Evolutionary conservation across 2,797 vertebrate species (phyloP).

Genomic region (Sylvilagus floridanus): DNA sequence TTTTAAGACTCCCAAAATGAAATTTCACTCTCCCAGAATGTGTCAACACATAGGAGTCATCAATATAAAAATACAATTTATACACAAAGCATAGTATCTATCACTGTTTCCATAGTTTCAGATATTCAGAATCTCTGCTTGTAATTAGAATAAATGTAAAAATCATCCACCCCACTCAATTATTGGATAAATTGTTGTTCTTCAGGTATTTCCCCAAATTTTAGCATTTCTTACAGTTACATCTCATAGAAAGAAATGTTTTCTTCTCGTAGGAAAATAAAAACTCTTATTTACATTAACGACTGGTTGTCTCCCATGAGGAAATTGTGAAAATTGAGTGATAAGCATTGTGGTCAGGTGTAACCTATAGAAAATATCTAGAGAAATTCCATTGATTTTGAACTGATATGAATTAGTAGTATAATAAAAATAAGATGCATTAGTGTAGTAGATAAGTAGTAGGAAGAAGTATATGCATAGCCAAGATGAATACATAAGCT

Average conservation of each 20-base stretch:
- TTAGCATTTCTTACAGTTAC: conserved; percentile 17
- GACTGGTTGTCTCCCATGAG: neutral
- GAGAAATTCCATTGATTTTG: neutral
- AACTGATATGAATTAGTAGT: neutral
- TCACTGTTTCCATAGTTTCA: conserved; percentile 35
- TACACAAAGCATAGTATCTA: conserved; percentile 53
- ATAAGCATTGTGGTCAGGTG: neutral
- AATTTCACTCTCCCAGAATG: neutral
- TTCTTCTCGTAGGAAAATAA: neutral
- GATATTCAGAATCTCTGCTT: conserved; percentile 20
- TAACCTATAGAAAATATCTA: neutral
- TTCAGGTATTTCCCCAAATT: neutral
- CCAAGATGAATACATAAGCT: neutral
- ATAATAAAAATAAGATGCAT: neutral
- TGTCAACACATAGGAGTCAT: conserved; percentile 38
- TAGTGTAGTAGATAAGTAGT: neutral
- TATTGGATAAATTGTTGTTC: neutral
- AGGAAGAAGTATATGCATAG: neutral
- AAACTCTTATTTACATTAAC: neutral
- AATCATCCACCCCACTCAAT: neutral
- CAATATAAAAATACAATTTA: conserved; percentile 65
- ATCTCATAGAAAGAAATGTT: neutral
- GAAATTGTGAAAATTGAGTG: neutral
- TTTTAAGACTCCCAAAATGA: conserved; percentile 47
- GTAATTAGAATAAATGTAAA: conserved; percentile 48